Base-by-base conservation (phyloP, 1,140 invertebrate genomes). In the Heliconius congener region DNA sequence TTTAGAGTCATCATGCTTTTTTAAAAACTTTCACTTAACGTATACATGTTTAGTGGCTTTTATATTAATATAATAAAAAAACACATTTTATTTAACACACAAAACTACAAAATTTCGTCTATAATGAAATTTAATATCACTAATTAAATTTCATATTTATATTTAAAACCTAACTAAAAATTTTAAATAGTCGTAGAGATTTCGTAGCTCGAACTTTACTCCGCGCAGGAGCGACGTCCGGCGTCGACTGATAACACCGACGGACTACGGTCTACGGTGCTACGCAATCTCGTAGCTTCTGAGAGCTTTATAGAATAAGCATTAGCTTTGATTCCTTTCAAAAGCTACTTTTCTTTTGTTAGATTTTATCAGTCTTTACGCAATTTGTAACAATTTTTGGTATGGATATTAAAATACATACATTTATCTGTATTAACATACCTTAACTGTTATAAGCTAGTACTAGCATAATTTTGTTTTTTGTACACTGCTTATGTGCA, bases 261-360 rank as follows among this genome's bases (percentile, higher is more conserved):
- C 71, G 73, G 70, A 55, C 71, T 77, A 71, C 76, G 46, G 16
- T 76, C 74, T 66, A 66, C 66, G 60, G 23, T 1, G 27, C 60
- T 66, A 66, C 60, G 27, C 23, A 16, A 76, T 39, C 74, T 46
- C 60, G 74, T 70, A 70, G 60, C 27, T 70, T 34, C 23, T 39
- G 60, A 66, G 13, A 66, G 27, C 23, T 13, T 60, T 60, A 60
- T 60, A 19, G 1, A 60, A 60, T 8, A 23, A 11, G 8, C 19
- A 3, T 27, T 60, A 60, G n/a, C 55, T 60, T 23, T 60, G 55
- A 60, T 23, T 23, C 3, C 55, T 3, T 2, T 46, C 42, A 46
- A 46, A 46, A 13, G 42, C 42, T 46, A 46, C 42, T 16, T 46
- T 46, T 0, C 42, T 46, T 1, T 16, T 13, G 42, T 46, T 16